These are phyloP conservation scores for Epicauta chinensis DNA, from an alignment of 1,140 invertebrate genomes.

Conservation along the genomic window DNA sequence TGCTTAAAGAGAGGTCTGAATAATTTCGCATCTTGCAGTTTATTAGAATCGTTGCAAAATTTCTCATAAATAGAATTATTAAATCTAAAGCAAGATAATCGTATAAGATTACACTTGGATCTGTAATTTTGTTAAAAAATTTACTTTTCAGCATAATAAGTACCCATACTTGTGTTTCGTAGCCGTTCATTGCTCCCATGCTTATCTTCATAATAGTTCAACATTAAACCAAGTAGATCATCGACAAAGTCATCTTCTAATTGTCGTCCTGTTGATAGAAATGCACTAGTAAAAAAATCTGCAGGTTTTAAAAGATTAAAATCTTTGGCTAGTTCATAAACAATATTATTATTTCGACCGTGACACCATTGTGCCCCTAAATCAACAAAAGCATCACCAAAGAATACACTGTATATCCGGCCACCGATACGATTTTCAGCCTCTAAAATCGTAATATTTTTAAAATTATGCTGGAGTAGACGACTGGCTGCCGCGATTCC, in stretches of 20 bases:
- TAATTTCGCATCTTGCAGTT: conserved; percentile 8
- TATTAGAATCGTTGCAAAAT: conserved; percentile 3
- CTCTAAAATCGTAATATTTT: conserved; percentile 54
- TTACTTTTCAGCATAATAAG: conserved; percentile 17
- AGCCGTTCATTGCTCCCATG: too few relatives aligned
- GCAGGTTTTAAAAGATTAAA: conserved; percentile 45
- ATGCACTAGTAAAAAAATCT: neutral
- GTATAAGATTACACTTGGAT: neutral
- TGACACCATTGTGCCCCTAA: conserved; percentile 82
- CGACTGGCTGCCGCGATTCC: conserved; percentile 51
- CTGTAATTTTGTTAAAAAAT: neutral
- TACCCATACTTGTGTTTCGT: too few relatives aligned
- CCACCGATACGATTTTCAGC: conserved; percentile 63
- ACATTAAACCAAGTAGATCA: too few relatives aligned
- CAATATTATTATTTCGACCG: conserved; percentile 62
- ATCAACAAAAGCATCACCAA: conserved; percentile 59
- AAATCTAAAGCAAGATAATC: conserved; percentile 4
- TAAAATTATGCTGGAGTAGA: conserved; percentile 45
- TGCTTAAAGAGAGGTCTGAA: conserved; percentile 12
- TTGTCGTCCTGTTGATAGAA: neutral
- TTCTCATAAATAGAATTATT: conserved; percentile 5
- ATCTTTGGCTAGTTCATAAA: conserved; percentile 56
- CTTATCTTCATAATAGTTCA: too few relatives aligned
- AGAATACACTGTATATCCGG: conserved; percentile 53
- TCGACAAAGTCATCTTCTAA: conserved; percentile 1